Evolutionary conservation across 2,113 vertebrate genomes (phyloP), one percentile per base, ranked within the genome.

Genomic region (Sapajus apella): DNA sequence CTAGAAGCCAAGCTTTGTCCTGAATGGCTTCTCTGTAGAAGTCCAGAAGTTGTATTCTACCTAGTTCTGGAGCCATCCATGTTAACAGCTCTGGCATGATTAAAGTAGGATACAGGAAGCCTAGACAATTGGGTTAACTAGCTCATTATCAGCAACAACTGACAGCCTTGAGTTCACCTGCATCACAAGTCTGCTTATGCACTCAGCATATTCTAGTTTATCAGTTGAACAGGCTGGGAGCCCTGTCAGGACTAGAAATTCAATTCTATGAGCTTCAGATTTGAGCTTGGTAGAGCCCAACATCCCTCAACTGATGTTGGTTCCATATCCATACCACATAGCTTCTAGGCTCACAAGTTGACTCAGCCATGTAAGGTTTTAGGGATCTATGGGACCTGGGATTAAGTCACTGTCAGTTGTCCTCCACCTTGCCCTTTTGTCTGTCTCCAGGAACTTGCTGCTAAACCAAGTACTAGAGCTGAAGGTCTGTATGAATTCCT

Each of bases 101-200:
- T 45, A 1, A 79, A 40, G 17, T 7, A 82, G 10, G 11, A 12
- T 6, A 6, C 2, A 23, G 35, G 1, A 76, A 55, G 11, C 43
- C 27, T 37, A 76, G n/a, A 76, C 0, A 40, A 56, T 7, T 47
- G 32, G 2, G 35, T 56, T 18, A 76, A 17, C 16, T 14, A 94
- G 43, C 32, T 30, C 27, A 61, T 18, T 23, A 32, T 20, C 43
- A 93, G 47, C 2, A 47, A 37, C 3, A 32, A 0, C 37, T 58
- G 50, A 20, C 6, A 68, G 14, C 45, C 30, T 12, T 0, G 2
- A 37, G 4, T 30, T 6, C 0, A 20, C 32, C 68, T 11, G 37
- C 32, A 55, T 16, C n/a, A 1, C 9, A 76, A 35, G 25, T 25
- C 35, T n/a, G 27, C 43, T 32, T 94, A 68, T 76, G 20, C 3